Conservation (phyloP, 2,797 vertebrate species). For the Hippocampus kuda region DNA sequence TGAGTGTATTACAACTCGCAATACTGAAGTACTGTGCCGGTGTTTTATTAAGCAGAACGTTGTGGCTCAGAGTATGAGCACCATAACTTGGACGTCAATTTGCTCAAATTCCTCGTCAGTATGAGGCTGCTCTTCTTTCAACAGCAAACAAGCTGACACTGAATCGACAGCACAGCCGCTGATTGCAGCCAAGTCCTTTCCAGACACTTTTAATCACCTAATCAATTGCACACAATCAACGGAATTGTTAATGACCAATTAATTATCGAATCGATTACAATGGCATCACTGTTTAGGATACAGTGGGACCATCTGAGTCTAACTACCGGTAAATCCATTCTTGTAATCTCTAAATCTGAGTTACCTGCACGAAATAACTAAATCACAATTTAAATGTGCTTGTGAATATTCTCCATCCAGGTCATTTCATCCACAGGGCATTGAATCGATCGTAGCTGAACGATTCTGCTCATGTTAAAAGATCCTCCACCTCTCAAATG, state of each 20-base stretch:
- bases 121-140: not conserved
- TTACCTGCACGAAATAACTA: not conserved
- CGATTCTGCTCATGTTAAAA: too few species aligned
- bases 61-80: not conserved
- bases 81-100: not conserved
- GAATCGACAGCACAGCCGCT: not conserved
- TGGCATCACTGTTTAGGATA: not conserved
- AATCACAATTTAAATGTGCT: not conserved
- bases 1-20: not conserved
- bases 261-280: not conserved
- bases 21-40: not conserved
- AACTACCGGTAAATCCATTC: not conserved
- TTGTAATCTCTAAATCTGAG: not conserved
- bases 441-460: not conserved
- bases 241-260: constrained; percentile 2
- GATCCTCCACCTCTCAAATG: too few species aligned
- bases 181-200: not conserved
- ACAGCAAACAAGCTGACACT: not conserved
- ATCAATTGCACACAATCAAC: not conserved
- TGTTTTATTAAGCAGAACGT: not conserved
- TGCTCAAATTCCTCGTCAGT: not conserved
- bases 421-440: not conserved
- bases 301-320: not conserved
- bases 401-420: not conserved
- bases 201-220: not conserved